Percentiles rank a stretch among this genome's conserved stretches.
Conservation (phyloP, 2,888 invertebrate species). For the Erpobdella octoculata region DNA sequence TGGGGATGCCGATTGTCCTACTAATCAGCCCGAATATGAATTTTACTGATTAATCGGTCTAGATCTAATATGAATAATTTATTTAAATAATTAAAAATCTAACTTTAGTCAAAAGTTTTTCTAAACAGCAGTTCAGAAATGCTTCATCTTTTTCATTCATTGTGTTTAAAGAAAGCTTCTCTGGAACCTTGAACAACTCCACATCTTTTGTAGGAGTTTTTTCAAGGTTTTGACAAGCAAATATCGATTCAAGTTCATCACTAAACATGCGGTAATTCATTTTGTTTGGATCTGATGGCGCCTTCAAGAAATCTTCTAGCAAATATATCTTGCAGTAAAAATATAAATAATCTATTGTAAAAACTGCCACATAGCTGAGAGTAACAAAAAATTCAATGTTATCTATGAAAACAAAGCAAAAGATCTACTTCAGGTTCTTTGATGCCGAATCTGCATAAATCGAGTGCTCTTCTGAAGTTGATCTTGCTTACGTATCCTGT, state of each 20-base stretch:
- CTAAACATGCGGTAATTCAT: slow-evolving; percentile 49
- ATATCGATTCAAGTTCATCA: slow-evolving; percentile 50
- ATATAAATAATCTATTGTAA: background rate
- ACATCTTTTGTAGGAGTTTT: slow-evolving; percentile 48
- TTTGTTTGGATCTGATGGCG: slow-evolving; percentile 41
- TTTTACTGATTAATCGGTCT: too few relatives aligned
- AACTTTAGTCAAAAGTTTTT: slow-evolving; percentile 48
- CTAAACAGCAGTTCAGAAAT: slow-evolving; percentile 42
- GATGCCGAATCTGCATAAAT: slow-evolving; percentile 48
- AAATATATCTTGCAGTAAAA: slow-evolving; percentile 39
- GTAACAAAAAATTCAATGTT: background rate
- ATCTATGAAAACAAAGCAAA: too few relatives aligned
- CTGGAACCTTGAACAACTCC: slow-evolving; percentile 45
- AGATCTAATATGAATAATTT: too few relatives aligned
- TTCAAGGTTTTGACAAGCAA: slow-evolving; percentile 50
- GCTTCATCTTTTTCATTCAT: slow-evolving; percentile 41
- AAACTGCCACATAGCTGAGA: background rate
- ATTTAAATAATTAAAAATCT: background rate
- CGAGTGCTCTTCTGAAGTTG: slow-evolving; percentile 51
- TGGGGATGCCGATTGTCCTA: too few relatives aligned
- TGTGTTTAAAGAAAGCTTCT: slow-evolving; percentile 44
- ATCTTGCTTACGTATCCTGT: slow-evolving; percentile 43
- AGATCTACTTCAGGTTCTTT: slow-evolving; percentile 47
- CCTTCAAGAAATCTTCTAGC: slow-evolving; percentile 49
- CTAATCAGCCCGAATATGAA: too few relatives aligned